phyloP scores from a whole-genome alignment of 2,113 vertebrate species.

The Pseudorhombus dupliciocellatus region DNA sequence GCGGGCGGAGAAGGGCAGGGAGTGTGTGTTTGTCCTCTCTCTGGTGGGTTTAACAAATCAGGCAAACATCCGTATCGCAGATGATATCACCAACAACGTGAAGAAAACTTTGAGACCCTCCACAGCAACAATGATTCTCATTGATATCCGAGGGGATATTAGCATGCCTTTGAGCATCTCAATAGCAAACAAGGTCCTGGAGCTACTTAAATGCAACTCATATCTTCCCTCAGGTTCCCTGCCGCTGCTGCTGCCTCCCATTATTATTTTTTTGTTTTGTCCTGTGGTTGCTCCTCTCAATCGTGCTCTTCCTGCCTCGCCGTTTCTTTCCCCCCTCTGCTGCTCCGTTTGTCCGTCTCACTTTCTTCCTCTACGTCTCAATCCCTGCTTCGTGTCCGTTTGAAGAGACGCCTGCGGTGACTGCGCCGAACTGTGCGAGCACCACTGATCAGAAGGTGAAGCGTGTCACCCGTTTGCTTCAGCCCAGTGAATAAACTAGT shows the following conservation, averaged over 20 bases:
- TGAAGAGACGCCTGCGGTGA: conserved; percentile 45
- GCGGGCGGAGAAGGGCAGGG: neutral
- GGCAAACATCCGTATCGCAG: too few relatives aligned
- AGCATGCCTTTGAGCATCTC: conserved; percentile 40
- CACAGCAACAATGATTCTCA: conserved; percentile 22
- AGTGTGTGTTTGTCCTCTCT: neutral
- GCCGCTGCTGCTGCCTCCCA: neutral
- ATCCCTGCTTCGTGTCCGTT: conserved; percentile 3
- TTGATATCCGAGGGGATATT: conserved; percentile 34
- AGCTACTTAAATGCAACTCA: conserved; percentile 4
- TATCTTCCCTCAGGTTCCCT: conserved; percentile 17
- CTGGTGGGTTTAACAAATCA: too few relatives aligned
- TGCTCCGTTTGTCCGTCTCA: neutral
- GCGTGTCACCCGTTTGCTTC: neutral
- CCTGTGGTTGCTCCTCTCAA: conserved; percentile 15
- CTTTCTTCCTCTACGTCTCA: conserved; percentile 2
- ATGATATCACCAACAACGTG: neutral
- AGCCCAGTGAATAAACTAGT: neutral
- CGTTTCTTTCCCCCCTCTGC: neutral
- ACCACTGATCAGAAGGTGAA: neutral
- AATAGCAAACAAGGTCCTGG: conserved; percentile 21
- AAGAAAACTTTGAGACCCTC: neutral
- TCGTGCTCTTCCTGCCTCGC: conserved; percentile 1
- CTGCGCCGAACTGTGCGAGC: conserved; percentile 17
- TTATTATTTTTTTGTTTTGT: conserved; percentile 17